A percentile compares a stretch with the other conserved stretches of the same genome.
phyloP scores from a whole-genome alignment of 2,113 vertebrate genomes.

The Cnemophilus loriae region DNA sequence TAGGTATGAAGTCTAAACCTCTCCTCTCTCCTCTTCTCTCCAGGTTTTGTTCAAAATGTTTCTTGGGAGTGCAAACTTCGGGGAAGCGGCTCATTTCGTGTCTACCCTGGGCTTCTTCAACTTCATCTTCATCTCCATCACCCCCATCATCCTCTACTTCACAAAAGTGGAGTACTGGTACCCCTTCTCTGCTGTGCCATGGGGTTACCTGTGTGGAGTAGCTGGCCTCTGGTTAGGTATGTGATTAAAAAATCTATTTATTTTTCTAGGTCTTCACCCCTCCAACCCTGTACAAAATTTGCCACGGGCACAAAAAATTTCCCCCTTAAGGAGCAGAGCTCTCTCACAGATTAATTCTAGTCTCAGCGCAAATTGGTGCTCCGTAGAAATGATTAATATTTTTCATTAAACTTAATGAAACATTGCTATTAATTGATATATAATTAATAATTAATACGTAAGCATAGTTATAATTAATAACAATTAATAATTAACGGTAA shows the following conservation, averaged over 20 bases:
- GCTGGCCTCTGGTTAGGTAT: slow-evolving; percentile 94
- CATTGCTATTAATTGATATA: neutral
- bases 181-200: slow-evolving; percentile 90
- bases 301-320: neutral
- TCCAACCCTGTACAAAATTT: neutral
- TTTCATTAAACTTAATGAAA: neutral
- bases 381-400: neutral
- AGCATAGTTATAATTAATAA: neutral
- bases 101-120: slow-evolving; percentile 98
- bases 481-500: neutral
- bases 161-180: slow-evolving; percentile 96
- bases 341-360: neutral
- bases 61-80: slow-evolving; percentile 92
- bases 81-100: slow-evolving; percentile 93
- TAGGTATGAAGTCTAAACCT: neutral
- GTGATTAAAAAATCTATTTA: neutral
- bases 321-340: neutral
- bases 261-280: neutral
- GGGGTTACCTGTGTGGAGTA: slow-evolving; percentile 96
- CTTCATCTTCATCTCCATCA: slow-evolving; percentile 94
- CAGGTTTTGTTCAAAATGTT: slow-evolving; percentile 99
- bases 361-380: neutral
- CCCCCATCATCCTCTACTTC: slow-evolving; percentile 92
- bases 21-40: neutral
- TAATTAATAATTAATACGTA: neutral